Percentiles rank a stretch among this genome's conserved stretches.
These are phyloP conservation scores for Neogobius melanostomus DNA, from an alignment of 2,113 vertebrate species.

Conservation along the genomic window DNA sequence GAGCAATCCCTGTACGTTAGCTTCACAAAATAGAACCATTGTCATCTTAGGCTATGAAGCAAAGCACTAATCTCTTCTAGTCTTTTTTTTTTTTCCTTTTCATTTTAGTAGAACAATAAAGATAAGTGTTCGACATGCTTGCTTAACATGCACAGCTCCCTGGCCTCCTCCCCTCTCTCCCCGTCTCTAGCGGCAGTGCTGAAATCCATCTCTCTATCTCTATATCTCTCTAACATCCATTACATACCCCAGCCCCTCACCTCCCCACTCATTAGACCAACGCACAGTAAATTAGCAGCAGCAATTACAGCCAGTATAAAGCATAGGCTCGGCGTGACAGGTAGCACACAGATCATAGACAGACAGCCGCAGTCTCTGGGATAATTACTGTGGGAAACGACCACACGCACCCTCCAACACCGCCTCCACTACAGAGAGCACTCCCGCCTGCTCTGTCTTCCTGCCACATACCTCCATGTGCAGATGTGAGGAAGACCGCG, in stretches of 20 bases:
- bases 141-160: constrained; percentile 66
- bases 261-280: constrained; percentile 79
- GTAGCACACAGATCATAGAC: constrained; percentile 71
- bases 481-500: constrained; percentile 11
- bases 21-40: constrained; percentile 28
- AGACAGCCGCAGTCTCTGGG: constrained; percentile 64
- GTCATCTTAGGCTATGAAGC: constrained; percentile 45
- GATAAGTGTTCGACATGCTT: constrained; percentile 73
- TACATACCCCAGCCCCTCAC: constrained; percentile 77
- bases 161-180: constrained; percentile 55
- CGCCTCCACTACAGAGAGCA: constrained; percentile 39
- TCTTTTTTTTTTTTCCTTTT: constrained; percentile 38
- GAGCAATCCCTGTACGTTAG: constrained; percentile 60
- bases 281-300: constrained; percentile 79
- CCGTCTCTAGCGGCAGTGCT: constrained; percentile 57
- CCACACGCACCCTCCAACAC: constrained; percentile 54
- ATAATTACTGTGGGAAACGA: constrained; percentile 77
- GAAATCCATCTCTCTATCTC: constrained; percentile 77
- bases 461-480: constrained; percentile 19
- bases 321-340: constrained; percentile 69
- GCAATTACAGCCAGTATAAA: constrained; percentile 81
- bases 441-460: constrained; percentile 44
- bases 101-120: constrained; percentile 71
- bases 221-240: constrained; percentile 79
- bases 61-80: constrained; percentile 59